Percentiles rank a stretch among this genome's conserved stretches.
These are phyloP conservation scores for Echinometra lucunter DNA, from an alignment of 53 echinoderm and acorn worm species.

Conservation along the genomic window DNA sequence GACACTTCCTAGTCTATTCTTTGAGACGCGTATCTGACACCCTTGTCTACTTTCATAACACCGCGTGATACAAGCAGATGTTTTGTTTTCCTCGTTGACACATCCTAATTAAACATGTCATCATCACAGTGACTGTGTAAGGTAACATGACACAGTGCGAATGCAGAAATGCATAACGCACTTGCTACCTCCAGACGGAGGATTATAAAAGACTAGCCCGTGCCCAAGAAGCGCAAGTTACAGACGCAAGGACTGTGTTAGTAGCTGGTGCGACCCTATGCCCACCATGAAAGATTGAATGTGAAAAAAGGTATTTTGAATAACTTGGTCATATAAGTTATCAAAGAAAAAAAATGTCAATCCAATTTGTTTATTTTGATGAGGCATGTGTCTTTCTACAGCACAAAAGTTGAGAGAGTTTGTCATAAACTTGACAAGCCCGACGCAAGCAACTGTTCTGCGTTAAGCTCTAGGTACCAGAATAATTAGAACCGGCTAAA, in stretches of 20 bases:
- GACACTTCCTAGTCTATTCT: too few relatives aligned
- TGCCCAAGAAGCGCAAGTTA: too few relatives aligned
- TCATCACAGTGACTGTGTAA: not conserved
- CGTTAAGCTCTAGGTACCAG: not conserved
- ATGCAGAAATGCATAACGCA: not conserved
- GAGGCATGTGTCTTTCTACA: not conserved
- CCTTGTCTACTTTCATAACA: not conserved
- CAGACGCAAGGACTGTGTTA: too few relatives aligned
- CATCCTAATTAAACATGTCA: not conserved
- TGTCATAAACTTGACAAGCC: not conserved
- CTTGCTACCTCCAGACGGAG: too few relatives aligned
- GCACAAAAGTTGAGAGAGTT: not conserved
- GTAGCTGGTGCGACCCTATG: too few relatives aligned
- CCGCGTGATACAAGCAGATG: not conserved
- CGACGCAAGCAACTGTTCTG: not conserved
- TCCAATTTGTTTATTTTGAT: too few relatives aligned
- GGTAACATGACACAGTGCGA: not conserved
- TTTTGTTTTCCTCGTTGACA: not conserved
- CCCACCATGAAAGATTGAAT: too few relatives aligned
- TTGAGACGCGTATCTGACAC: not conserved
- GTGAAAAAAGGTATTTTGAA: too few relatives aligned
- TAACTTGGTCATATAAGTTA: too few relatives aligned
- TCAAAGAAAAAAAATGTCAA: too few relatives aligned
- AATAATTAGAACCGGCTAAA: not conserved
- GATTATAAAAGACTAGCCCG: too few relatives aligned